phyloP scores from a whole-genome alignment of 1,140 invertebrate genomes.

The Archegozetes longisetosus region DNA sequence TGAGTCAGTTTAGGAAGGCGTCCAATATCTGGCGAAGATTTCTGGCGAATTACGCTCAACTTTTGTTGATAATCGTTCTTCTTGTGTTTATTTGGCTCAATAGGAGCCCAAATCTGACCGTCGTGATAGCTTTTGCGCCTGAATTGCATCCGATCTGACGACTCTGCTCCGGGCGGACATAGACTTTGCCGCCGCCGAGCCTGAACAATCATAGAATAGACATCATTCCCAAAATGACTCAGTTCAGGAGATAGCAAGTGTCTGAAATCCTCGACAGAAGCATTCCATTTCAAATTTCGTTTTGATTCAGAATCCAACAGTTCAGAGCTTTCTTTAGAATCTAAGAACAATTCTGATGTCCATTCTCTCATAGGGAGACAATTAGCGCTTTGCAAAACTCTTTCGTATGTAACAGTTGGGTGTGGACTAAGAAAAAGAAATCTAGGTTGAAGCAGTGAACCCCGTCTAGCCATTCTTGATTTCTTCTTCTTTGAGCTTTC shows the following conservation, averaged over 20 bases:
- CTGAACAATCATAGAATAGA: neutral
- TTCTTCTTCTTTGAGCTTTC: neutral
- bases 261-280: conserved; percentile 4
- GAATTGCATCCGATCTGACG: neutral
- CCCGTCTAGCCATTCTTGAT: neutral
- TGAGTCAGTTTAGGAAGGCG: neutral
- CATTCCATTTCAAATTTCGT: neutral
- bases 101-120: conserved; percentile 1
- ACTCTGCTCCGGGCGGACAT: neutral
- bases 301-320: neutral
- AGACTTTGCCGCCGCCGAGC: conserved; percentile 8
- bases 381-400: neutral
- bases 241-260: conserved; percentile 9
- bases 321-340: neutral
- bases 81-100: neutral
- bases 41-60: neutral
- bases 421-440: conserved; percentile 7
- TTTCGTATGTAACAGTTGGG: conserved; percentile 2
- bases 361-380: neutral
- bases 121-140: conserved; percentile 5
- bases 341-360: conserved; percentile 7
- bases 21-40: neutral
- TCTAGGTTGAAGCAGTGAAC: conserved; percentile 8
- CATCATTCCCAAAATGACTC: conserved; percentile 5
- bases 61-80: conserved; percentile 1